Conservation (phyloP, 2,113 vertebrate genomes). For the Colistium nudipinnis region DNA sequence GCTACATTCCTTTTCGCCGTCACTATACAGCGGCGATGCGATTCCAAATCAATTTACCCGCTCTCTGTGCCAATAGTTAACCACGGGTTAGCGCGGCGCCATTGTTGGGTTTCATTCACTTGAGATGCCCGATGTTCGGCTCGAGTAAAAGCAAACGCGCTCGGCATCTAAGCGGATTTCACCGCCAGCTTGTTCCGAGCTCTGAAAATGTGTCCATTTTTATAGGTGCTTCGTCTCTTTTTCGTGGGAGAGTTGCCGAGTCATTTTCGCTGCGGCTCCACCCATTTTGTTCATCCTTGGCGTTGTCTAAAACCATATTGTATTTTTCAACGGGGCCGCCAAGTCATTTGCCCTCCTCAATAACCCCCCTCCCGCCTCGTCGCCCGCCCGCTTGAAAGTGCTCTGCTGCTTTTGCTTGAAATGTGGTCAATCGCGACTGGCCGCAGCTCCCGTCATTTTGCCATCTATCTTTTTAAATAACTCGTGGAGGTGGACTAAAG, state of each 20-base stretch:
- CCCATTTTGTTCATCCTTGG: slow-evolving; percentile 50
- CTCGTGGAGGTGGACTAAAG: slow-evolving; percentile 29
- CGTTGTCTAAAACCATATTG: slow-evolving; percentile 57
- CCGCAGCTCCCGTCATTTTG: slow-evolving; percentile 37
- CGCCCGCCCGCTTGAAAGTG: slow-evolving; percentile 21
- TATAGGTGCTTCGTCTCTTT: slow-evolving; percentile 32
- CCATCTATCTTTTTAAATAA: slow-evolving; percentile 30
- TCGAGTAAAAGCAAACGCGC: slow-evolving; percentile 1
- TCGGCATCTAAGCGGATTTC: slow-evolving; percentile 11
- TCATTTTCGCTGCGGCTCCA: slow-evolving; percentile 38
- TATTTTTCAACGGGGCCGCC: slow-evolving; percentile 47
- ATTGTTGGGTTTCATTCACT: no score
- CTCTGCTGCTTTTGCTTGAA: slow-evolving; percentile 36
- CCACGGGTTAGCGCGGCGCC: no score
- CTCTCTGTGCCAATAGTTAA: no score
- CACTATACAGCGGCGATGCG: no score
- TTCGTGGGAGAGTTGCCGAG: slow-evolving; percentile 40
- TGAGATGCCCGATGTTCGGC: slow-evolving; percentile 3
- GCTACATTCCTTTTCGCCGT: no score
- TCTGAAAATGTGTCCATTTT: slow-evolving; percentile 29
- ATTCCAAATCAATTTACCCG: no score
- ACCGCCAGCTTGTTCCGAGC: slow-evolving; percentile 2
- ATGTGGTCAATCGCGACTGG: slow-evolving; percentile 53
- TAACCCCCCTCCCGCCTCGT: neutral
- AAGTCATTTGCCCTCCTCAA: slow-evolving; percentile 27